Base-by-base conservation (phyloP, 2,888 invertebrate genomes). In the Protodeltote pygarga region DNA sequence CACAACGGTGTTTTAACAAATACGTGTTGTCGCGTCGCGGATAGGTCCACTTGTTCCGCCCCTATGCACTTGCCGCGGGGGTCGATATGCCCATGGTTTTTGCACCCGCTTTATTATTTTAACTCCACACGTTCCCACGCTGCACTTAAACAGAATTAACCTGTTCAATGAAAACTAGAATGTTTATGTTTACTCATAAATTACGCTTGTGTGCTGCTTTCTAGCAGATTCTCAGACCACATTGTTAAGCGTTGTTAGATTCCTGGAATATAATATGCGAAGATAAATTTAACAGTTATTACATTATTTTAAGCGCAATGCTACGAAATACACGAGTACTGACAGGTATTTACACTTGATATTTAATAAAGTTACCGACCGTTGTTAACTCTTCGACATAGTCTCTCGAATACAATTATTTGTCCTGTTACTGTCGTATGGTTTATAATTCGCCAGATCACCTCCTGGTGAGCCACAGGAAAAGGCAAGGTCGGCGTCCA, bases 401-500 rank as follows among this genome's bases (percentile, higher is more conserved):
- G n/a, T n/a, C n/a, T n/a, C n/a, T n/a, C n/a, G n/a, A n/a, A n/a
- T n/a, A n/a, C 33, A 40, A 45, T 49, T 44, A 45, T 11, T 42
- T 10, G 3, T 35, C n/a, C 15, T 20, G 21, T 25, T 29, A 14
- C 21, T 40, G 20, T 32, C 41, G 28, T 42, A 37, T 32, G 40
- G 38, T 40, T 52, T 46, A 65, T 65, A 65, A 64, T 65, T 57
- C 51, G 65, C 70, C 64, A 66, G 73, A 73, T 70, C 69, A 71
- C 67, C 68, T 61, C 60, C 66, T 70, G 69, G 75, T 71, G 69
- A 73, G 73, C 61, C 68, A 75, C 87, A 89, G 87, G 89, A 89
- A 87, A 82, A 83, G 85, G 86, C 89, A 90, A 89, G 87, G 89
- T 85, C 89, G 87, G 89, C 88, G 77, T 64, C 79, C 86, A 85